Conservation (phyloP, 2,113 vertebrate species). For the Trinectes maculatus region DNA sequence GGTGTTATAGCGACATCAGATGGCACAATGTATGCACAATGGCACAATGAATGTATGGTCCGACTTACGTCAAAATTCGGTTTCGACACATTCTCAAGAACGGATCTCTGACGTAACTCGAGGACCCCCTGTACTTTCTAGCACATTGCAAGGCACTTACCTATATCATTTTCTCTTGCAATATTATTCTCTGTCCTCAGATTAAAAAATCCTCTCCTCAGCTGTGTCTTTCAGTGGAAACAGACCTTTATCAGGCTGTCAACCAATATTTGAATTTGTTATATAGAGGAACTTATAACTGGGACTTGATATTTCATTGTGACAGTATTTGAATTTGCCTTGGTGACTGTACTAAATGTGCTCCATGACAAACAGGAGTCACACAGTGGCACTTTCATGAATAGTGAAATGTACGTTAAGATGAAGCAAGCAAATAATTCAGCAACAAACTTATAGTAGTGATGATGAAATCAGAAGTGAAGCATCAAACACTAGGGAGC, state of each 20-base stretch:
- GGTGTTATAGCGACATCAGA: too few relatives aligned
- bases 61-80: too few relatives aligned
- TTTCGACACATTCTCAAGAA: too few relatives aligned
- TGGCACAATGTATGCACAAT: too few relatives aligned
- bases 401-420: not conserved
- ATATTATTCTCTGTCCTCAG: not conserved
- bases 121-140: too few relatives aligned
- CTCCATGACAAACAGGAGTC: not conserved
- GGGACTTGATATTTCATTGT: too few relatives aligned
- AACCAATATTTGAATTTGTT: too few relatives aligned
- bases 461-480: conserved; percentile 12
- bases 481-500: not conserved
- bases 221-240: not conserved
- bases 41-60: too few relatives aligned
- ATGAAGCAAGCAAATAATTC: not conserved
- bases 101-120: too few relatives aligned
- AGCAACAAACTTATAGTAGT: not conserved
- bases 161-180: not conserved
- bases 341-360: not conserved
- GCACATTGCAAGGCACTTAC: not conserved
- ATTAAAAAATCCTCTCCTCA: not conserved
- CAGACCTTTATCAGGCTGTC: not conserved
- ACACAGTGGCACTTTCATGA: not conserved
- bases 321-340: too few relatives aligned
- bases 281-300: too few relatives aligned